Base-by-base conservation (phyloP, 2,888 invertebrate species). In the Limnephilus rhombicus region DNA sequence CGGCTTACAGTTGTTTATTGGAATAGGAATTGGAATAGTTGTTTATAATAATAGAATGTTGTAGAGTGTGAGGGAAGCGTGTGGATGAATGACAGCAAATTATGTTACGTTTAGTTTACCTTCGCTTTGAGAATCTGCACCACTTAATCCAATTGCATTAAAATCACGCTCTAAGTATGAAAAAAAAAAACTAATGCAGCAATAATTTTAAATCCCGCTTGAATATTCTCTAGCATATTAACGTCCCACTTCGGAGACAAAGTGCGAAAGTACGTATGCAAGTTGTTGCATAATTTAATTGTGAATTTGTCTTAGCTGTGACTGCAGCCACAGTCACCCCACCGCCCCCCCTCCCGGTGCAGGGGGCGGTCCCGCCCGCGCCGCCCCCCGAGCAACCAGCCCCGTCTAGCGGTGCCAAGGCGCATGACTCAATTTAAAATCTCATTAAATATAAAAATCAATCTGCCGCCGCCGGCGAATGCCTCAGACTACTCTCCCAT, bases 381-480 rank as follows among this genome's bases (percentile, higher is more conserved):
- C 80, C 86, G 80, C 83, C 89, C 82, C 49, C 90, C 68, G 82
- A 53, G 88, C 53, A 37, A 13, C 83, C 85, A 18, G 29, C 49
- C 89, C 82, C 90, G 86, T 87, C 68, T 87, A 37, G 31, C 87
- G 87, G 88, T 89, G 49, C 87, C 91, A 93, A 53, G 92, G 93
- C 93, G 93, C 93, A 93, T 93, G 93, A 92, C 93, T 92, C 93
- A 93, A 93, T 93, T 93, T 93, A 92, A 93, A 93, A 93, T 91
- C 92, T 93, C 93, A 92, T 93, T 93, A 93, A 93, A 93, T 93
- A 93, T 93, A 93, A 93, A 93, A 93, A 93, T 93, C 93, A 93
- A 93, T 93, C 93, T 93, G 93, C 88, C 88, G 91, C 82, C 90
- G 92, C 89, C 92, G 88, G 90, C 90, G 82, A 88, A 88, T 45